Conservation (phyloP, 2,113 vertebrate species). For the Acrocephalus arundinaceus region DNA sequence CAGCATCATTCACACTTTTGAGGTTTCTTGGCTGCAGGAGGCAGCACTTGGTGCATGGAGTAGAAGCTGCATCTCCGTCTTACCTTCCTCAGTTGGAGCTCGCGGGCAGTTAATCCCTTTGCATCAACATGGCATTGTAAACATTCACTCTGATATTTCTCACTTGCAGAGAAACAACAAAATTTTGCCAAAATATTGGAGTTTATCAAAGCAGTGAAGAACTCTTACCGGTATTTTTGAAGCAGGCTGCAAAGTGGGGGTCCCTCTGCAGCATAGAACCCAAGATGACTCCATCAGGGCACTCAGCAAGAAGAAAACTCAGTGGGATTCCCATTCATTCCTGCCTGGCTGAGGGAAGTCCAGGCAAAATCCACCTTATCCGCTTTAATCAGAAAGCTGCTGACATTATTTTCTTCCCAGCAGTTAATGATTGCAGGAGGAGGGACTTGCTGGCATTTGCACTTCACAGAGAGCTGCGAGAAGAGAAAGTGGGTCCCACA, state of each 20-base stretch:
- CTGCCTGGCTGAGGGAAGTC: neutral
- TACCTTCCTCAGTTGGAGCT: neutral
- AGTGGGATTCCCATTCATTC: neutral
- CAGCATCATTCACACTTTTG: neutral
- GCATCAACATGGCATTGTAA: neutral
- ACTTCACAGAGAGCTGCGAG: neutral
- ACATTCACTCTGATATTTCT: neutral
- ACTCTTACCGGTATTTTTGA: neutral
- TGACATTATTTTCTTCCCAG: neutral
- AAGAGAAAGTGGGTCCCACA: neutral
- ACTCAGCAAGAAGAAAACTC: neutral
- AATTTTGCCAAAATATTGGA: neutral
- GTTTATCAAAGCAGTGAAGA: neutral
- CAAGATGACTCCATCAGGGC: neutral
- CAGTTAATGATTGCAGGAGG: neutral
- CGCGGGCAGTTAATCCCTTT: neutral
- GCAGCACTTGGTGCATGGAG: neutral
- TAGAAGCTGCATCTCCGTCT: neutral
- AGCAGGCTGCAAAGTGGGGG: neutral
- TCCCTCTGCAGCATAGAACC: neutral
- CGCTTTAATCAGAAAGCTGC: neutral
- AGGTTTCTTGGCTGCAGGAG: neutral
- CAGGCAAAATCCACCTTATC: neutral
- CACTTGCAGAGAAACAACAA: neutral
- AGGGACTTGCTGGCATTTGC: conserved; percentile 4